Evolutionary conservation across 2,113 vertebrate genomes (phyloP).

Genomic region (Gallinago paraguaiae): DNA sequence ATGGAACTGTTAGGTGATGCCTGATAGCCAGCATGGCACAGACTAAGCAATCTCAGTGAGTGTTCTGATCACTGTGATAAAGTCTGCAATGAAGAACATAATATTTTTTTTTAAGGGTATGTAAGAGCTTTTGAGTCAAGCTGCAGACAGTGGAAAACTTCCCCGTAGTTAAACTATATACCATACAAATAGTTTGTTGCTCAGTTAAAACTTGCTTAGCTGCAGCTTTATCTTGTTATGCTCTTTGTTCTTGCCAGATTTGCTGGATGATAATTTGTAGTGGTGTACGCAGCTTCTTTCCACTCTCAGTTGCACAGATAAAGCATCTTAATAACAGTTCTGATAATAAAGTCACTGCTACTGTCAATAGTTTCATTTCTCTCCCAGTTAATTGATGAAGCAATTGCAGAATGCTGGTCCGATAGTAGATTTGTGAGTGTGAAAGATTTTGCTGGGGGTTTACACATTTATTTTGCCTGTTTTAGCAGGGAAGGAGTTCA

Average conservation of each 20-base stretch:
- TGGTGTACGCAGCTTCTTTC: neutral
- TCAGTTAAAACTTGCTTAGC: neutral
- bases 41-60: neutral
- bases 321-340: neutral
- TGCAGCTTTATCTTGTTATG: neutral
- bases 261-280: neutral
- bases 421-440: neutral
- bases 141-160: neutral
- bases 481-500: neutral
- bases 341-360: neutral
- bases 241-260: neutral
- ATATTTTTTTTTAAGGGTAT: neutral
- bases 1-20: neutral
- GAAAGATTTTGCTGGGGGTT: neutral
- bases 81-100: neutral
- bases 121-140: neutral
- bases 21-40: neutral
- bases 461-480: neutral
- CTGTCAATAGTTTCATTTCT: neutral
- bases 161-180: neutral
- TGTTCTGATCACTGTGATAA: neutral
- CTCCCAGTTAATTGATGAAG: neutral
- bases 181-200: neutral
- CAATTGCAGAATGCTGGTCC: neutral
- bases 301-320: neutral